phyloP scores from a whole-genome alignment of 2,113 vertebrate genomes.

The Nyctibius bracteatus region DNA sequence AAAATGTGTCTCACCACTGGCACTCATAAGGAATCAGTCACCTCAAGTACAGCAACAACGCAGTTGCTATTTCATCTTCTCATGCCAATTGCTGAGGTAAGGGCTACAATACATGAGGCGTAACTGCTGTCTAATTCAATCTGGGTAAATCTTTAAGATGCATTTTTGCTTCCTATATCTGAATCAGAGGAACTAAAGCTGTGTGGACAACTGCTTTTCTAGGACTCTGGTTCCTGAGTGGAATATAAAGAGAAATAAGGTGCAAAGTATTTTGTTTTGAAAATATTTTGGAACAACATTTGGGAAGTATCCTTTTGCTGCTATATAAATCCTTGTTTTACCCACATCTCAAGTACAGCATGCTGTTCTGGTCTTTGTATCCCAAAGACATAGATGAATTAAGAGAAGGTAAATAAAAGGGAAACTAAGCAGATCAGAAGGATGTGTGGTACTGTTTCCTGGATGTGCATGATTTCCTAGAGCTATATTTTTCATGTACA shows the following conservation, averaged over 20 bases:
- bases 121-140: background rate
- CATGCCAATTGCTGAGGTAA: background rate
- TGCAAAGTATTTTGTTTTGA: background rate
- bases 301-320: background rate
- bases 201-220: background rate
- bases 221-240: background rate
- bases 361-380: background rate
- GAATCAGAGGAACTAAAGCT: background rate
- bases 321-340: background rate
- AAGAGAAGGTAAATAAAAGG: background rate
- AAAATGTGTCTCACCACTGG: background rate
- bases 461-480: background rate
- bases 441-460: background rate
- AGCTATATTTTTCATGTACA: background rate
- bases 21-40: background rate
- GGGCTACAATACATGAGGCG: background rate
- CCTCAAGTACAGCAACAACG: background rate
- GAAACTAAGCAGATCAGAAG: background rate
- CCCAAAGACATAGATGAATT: background rate
- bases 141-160: background rate
- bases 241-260: background rate
- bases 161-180: background rate
- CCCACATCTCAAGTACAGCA: background rate
- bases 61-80: background rate
- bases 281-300: background rate